Conservation (phyloP, 2,888 invertebrate species). For the Terebella lapidaria region DNA sequence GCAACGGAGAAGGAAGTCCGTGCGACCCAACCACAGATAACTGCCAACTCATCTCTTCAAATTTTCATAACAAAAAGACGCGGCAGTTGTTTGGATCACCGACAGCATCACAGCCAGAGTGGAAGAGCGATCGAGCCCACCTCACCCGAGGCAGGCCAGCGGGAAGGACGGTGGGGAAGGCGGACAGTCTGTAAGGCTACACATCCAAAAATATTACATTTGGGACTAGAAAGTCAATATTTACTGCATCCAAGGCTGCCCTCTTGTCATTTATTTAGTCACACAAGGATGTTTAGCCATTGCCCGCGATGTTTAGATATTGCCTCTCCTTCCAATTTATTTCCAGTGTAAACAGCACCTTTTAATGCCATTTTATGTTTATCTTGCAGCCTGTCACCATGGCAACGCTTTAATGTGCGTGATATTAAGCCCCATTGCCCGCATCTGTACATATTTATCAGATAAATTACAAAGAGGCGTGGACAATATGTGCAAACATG, state of each 20-base stretch:
- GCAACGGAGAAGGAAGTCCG: too few relatives aligned
- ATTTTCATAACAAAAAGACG: background rate
- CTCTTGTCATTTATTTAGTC: conserved; percentile 5
- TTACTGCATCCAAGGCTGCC: conserved; percentile 2
- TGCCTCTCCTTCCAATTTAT: conserved; percentile 7
- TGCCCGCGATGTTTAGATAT: conserved; percentile 5
- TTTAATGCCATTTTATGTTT: conserved; percentile 9
- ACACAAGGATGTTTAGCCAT: conserved; percentile 6
- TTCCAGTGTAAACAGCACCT: conserved; percentile 5
- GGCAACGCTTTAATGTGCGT: conserved; percentile 6
- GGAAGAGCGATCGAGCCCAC: too few relatives aligned
- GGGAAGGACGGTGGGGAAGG: too few relatives aligned
- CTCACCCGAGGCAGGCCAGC: too few relatives aligned
- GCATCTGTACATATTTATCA: conserved; percentile 9
- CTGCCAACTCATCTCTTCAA: background rate
- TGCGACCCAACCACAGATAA: background rate
- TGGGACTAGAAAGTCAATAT: conserved; percentile 4
- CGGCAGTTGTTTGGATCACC: background rate
- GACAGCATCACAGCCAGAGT: too few relatives aligned
- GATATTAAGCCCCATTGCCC: conserved; percentile 1
- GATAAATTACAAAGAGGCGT: conserved; percentile 7
- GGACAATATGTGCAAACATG: conserved; percentile 5
- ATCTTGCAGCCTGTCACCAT: conserved; percentile 3
- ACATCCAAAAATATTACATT: background rate
- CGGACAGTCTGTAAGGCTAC: too few relatives aligned